Base-by-base conservation (phyloP, 1,140 invertebrate species). In the Adelges cooleyi region DNA sequence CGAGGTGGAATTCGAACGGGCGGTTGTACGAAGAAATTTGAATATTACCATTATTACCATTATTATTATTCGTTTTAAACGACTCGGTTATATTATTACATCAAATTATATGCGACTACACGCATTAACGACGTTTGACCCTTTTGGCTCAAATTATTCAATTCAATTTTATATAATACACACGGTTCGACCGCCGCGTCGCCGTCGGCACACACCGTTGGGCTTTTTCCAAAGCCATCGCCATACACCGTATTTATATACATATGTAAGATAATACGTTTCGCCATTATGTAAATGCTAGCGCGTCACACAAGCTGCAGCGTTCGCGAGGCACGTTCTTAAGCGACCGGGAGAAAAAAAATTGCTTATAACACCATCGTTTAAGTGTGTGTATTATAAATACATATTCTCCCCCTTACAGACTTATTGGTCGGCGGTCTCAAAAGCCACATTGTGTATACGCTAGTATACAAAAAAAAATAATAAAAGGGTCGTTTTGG, bases 201-300 rank as follows among this genome's bases (percentile, higher is more conserved):
- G 11, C 29, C 29, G 22, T 62, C 11, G 11, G 29, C 29, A 5
- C 29, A n/a, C 11, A 33, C 29, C 29, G 22, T 62, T 56, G 11
- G 10, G 23, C 13, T 22, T 13, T 20, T 48, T 4, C 40, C 38
- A n/a, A n/a, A n/a, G 20, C 53, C 52, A 5, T 23, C 53, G 11
- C 36, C 36, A 6, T 23, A 11, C 17, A 53, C 15, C 18, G 38
- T 59, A 59, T n/a, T 42, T n/a, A 44, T 59, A 44, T 48, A 29
- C 25, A 44, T 59, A 62, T 48, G 40, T 40, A 25, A 42, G 17
- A 62, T 62, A 62, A 62, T 62, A 62, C 56, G 56, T 48, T 62
- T 22, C 46, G 23, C 56, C 56, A 62, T 62, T 62, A 62, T 62
- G 56, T 62, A 62, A 62, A 62, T 62, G 40, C 18, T n/a, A n/a